Conservation (phyloP, 2,888 invertebrate species). For the Tupiocoris notatus region DNA sequence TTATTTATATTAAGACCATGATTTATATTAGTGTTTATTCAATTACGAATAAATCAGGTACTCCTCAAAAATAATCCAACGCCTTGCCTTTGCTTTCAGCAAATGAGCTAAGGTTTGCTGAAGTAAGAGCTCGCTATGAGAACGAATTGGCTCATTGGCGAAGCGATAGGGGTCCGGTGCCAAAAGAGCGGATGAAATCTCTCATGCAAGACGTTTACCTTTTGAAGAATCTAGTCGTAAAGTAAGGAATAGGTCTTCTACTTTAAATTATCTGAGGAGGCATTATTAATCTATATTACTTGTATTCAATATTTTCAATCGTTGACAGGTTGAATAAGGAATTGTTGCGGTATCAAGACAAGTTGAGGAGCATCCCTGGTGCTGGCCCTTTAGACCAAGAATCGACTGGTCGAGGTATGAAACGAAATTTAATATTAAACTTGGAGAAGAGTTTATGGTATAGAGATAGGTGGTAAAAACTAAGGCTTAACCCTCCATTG, state of each 20-base stretch:
- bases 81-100: background rate
- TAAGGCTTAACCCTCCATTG: too few species aligned
- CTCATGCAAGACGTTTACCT: conserved; percentile 68
- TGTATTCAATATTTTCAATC: background rate
- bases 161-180: conserved; percentile 21
- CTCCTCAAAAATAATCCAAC: background rate
- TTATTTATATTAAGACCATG: too few species aligned
- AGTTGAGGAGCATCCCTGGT: conserved; percentile 49
- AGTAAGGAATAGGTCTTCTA: conserved; percentile 55
- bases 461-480: too few species aligned
- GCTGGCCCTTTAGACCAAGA: background rate
- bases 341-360: conserved; percentile 74
- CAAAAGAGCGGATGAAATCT: conserved; percentile 56
- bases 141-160: conserved; percentile 34
- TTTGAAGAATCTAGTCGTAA: conserved; percentile 73
- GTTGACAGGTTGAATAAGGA: conserved; percentile 73
- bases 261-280: conserved; percentile 16
- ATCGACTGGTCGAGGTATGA: background rate
- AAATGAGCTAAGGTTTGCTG: conserved; percentile 26
- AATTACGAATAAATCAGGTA: too few species aligned
- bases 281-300: background rate
- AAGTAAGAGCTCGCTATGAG: conserved; percentile 30
- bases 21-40: too few species aligned
- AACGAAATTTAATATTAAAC: too few species aligned
- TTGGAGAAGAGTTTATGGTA: too few species aligned